Evolutionary conservation across 2,113 vertebrate genomes (phyloP).

Genomic region (Scartelaos histophorus): DNA sequence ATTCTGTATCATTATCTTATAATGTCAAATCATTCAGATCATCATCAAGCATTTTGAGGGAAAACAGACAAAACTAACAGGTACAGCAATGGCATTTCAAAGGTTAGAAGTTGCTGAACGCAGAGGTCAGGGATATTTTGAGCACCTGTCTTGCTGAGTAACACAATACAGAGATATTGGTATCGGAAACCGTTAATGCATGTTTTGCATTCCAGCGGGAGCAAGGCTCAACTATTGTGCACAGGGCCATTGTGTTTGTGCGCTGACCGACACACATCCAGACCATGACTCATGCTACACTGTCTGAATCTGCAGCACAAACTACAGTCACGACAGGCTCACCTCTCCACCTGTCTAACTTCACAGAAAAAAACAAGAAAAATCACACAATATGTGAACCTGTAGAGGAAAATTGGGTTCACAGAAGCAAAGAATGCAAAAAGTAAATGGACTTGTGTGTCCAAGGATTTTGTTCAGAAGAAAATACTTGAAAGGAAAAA

Average conservation of each 20-base stretch:
- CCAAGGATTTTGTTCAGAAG: conserved; percentile 1
- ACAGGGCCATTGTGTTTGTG: conserved; percentile 67
- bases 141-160: conserved; percentile 35
- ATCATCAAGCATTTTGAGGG: not conserved
- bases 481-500: conserved; percentile 24
- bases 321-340: conserved; percentile 19
- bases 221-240: conserved; percentile 59
- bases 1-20: not conserved
- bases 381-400: conserved; percentile 12
- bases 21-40: not conserved
- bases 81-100: not conserved
- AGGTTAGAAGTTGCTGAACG: conserved; percentile 1
- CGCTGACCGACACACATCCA: conserved; percentile 58
- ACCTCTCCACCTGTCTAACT: not conserved
- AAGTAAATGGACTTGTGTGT: conserved; percentile 19
- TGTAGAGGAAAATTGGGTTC: conserved; percentile 26
- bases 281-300: conserved; percentile 70
- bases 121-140: not conserved
- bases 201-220: conserved; percentile 65
- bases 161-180: conserved; percentile 45
- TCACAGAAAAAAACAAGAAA: conserved; percentile 2
- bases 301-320: conserved; percentile 49
- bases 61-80: not conserved
- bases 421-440: not conserved
- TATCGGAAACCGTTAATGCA: conserved; percentile 58